phyloP scores from a whole-genome alignment of 37 sponge, comb jelly and placozoan genomes.

The Mnemiopsis leidyi region DNA sequence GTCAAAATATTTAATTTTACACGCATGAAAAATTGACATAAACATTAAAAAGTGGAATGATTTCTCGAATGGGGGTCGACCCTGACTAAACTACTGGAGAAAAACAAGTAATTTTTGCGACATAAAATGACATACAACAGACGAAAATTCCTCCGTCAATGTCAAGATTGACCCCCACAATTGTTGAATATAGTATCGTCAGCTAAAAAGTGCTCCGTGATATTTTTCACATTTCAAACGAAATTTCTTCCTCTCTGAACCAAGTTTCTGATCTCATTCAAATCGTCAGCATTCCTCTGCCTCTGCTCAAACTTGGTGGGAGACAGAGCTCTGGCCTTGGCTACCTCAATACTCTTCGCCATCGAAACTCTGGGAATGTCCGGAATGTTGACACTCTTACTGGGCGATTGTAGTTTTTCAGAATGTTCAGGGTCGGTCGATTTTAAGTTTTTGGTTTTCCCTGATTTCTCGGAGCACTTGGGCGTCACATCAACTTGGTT shows the following conservation, averaged over 20 bases:
- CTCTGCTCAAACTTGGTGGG: neutral
- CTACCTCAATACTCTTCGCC: neutral
- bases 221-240: too few species aligned
- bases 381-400: neutral
- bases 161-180: too few species aligned
- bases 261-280: conserved; percentile 48
- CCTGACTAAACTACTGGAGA: too few species aligned
- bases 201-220: too few species aligned
- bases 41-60: too few species aligned
- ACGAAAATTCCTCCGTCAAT: too few species aligned
- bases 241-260: neutral
- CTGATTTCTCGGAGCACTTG: neutral
- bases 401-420: neutral
- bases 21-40: too few species aligned
- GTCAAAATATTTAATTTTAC: too few species aligned
- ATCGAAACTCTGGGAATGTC: neutral
- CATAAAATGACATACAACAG: too few species aligned
- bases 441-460: neutral
- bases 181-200: too few species aligned
- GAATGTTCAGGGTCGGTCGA: neutral
- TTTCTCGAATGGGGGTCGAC: too few species aligned
- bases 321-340: neutral
- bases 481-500: neutral
- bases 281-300: neutral
- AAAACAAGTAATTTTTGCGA: too few species aligned